phyloP scores from a whole-genome alignment of 2,888 invertebrate genomes.

The Zelleria hepariella region DNA sequence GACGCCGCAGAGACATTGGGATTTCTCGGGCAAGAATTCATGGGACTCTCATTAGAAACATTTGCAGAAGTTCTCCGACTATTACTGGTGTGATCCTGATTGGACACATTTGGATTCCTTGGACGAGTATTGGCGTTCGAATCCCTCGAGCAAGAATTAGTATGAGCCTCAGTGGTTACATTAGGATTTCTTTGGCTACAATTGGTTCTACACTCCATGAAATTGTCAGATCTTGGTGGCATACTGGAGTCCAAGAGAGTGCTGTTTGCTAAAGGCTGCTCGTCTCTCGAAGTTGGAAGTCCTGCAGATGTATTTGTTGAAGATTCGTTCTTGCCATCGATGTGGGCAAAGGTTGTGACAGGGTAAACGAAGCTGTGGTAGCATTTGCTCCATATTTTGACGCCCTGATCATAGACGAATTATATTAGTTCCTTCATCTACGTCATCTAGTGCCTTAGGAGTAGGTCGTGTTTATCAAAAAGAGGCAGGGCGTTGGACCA shows the following conservation, averaged over 20 bases:
- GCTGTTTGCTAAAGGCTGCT: conserved; percentile 36
- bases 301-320: conserved; percentile 11
- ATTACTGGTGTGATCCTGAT: background rate
- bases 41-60: background rate
- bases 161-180: background rate
- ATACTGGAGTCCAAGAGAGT: conserved; percentile 19
- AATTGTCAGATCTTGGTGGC: background rate
- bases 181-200: background rate
- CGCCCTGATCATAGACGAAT: conserved; percentile 44
- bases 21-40: background rate
- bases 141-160: background rate
- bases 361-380: conserved; percentile 59
- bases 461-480: conserved; percentile 22
- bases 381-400: conserved; percentile 56
- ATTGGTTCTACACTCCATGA: background rate
- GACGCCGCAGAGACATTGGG: background rate
- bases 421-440: conserved; percentile 10
- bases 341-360: conserved; percentile 45
- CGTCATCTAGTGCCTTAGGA: too few species aligned
- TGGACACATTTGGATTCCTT: background rate
- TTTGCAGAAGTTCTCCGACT: background rate
- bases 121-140: background rate
- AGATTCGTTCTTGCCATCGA: conserved; percentile 35
- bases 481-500: conserved; percentile 29
- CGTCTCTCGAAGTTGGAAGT: conserved; percentile 10